Conservation (phyloP, 1,140 invertebrate genomes). For the Drosophila kikkawai region DNA sequence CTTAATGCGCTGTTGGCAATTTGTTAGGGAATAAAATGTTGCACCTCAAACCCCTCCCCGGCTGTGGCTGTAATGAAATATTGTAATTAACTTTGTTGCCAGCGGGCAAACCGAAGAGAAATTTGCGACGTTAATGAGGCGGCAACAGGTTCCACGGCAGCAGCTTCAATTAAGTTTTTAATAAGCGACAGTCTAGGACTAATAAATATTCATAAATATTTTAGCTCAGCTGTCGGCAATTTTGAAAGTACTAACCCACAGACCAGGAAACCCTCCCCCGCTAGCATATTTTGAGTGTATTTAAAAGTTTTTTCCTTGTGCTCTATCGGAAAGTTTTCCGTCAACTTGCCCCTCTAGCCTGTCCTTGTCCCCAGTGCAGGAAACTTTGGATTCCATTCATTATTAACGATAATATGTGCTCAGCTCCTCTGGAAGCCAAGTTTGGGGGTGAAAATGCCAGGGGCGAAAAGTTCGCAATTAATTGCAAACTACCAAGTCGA, state of each 20-base stretch:
- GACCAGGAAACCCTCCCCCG: background rate
- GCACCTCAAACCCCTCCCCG: background rate
- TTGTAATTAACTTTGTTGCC: slow-evolving; percentile 72
- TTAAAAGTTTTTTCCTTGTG: slow-evolving; percentile 59
- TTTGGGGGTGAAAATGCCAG: slow-evolving; percentile 10
- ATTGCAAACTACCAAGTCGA: slow-evolving; percentile 29
- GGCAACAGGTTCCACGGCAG: slow-evolving; percentile 65
- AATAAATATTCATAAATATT: slow-evolving; percentile 78
- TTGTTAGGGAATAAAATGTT: slow-evolving; percentile 55
- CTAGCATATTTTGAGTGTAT: slow-evolving; percentile 26
- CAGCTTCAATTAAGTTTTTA: slow-evolving; percentile 57
- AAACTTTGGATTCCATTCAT: slow-evolving; percentile 65
- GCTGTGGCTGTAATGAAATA: slow-evolving; percentile 52
- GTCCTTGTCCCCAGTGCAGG: slow-evolving; percentile 5
- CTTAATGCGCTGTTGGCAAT: slow-evolving; percentile 52
- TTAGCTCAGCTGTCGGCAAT: slow-evolving; percentile 40
- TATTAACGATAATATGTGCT: slow-evolving; percentile 60
- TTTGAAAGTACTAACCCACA: slow-evolving; percentile 6
- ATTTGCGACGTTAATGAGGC: slow-evolving; percentile 56
- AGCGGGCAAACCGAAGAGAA: slow-evolving; percentile 36
- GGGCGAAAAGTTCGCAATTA: slow-evolving; percentile 51
- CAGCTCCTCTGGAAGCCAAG: slow-evolving; percentile 21
- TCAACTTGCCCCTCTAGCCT: slow-evolving; percentile 30
- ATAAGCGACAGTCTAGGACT: slow-evolving; percentile 53
- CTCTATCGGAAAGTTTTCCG: slow-evolving; percentile 22